Conservation (phyloP, 1,140 invertebrate species). For the Trichonephila clavata region DNA sequence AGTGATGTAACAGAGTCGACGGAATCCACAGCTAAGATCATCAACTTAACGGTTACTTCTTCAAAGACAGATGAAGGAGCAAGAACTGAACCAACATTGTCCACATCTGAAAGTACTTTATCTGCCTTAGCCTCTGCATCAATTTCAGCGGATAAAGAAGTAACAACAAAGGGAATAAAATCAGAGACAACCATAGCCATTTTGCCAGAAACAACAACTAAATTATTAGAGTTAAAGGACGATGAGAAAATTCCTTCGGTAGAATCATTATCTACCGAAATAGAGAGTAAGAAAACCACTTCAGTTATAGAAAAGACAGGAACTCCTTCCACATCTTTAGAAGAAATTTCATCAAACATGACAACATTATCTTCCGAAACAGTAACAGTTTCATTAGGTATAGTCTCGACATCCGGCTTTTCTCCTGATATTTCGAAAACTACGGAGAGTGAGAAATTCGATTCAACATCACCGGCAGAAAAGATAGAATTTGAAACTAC, state of each 20-base stretch:
- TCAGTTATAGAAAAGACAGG: neutral
- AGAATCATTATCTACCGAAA: neutral
- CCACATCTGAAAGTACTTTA: too few species aligned
- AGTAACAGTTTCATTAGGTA: neutral
- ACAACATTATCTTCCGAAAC: neutral
- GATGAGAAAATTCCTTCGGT: too few species aligned
- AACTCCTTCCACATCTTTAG: too few species aligned
- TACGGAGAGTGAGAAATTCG: neutral
- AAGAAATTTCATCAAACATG: too few species aligned
- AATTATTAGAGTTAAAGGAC: too few species aligned
- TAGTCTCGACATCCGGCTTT: neutral
- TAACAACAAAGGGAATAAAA: neutral
- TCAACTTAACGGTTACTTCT: too few species aligned
- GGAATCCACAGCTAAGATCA: neutral
- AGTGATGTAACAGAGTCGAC: neutral
- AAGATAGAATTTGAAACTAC: neutral
- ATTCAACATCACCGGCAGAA: neutral
- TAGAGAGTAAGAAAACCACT: neutral
- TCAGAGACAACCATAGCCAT: too few species aligned
- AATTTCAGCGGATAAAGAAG: slow-evolving; percentile 64
- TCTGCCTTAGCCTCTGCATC: slow-evolving; percentile 19
- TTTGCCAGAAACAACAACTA: too few species aligned
- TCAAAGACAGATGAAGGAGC: too few species aligned
- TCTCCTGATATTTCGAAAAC: neutral
- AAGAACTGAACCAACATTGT: too few species aligned